A percentile compares a stretch with the other conserved stretches of the same genome.
Conservation (phyloP, 2,888 invertebrate species). For the Papilio demoleus region DNA sequence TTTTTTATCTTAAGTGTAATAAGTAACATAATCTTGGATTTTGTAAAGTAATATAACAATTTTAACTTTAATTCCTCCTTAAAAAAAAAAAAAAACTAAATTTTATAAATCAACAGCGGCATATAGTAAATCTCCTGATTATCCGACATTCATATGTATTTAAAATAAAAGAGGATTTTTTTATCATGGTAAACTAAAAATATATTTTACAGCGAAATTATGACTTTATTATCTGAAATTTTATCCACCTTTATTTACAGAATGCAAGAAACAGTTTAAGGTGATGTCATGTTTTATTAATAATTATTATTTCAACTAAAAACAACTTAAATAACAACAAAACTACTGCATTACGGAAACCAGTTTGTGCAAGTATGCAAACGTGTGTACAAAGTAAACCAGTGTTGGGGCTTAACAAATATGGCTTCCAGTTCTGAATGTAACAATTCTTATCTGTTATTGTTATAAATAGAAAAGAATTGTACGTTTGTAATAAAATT, state of each 20-base stretch:
- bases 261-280: background rate
- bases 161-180: no score
- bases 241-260: no score
- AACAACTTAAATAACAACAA: background rate
- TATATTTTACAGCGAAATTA: no score
- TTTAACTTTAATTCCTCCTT: background rate
- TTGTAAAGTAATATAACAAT: background rate
- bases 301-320: background rate
- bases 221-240: no score
- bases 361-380: constrained; percentile 4
- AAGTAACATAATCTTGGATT: no score
- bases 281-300: background rate
- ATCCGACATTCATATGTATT: no score
- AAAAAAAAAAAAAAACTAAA: no score
- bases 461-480: constrained; percentile 11
- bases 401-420: background rate
- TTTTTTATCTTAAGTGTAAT: no score
- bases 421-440: constrained; percentile 4
- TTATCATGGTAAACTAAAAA: no score
- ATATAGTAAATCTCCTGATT: no score
- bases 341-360: constrained; percentile 1
- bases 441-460: background rate
- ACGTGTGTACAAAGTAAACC: background rate
- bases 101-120: no score
- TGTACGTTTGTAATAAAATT: background rate